These are phyloP conservation scores for Hypomecis punctinalis DNA, from an alignment of 2,888 invertebrate species.

Conservation along the genomic window DNA sequence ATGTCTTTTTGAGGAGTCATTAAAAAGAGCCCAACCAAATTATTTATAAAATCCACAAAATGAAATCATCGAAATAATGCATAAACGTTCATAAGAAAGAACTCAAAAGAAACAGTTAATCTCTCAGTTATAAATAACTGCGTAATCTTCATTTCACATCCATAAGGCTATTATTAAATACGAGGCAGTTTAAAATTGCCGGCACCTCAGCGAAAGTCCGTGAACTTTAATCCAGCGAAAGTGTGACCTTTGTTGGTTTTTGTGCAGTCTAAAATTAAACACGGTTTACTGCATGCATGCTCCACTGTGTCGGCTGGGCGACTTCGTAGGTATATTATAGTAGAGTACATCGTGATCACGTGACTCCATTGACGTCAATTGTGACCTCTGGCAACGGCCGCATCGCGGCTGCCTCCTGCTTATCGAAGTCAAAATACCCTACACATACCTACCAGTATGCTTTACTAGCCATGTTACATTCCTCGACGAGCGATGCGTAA, in stretches of 20 bases:
- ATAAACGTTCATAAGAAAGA: background rate
- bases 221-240: conserved; percentile 20
- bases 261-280: conserved; percentile 14
- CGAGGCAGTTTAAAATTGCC: background rate
- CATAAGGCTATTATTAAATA: conserved; percentile 3
- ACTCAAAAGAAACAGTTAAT: background rate
- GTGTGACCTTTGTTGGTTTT: conserved; percentile 12
- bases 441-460: conserved; percentile 51
- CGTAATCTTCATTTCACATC: background rate
- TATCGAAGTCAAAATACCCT: conserved; percentile 78
- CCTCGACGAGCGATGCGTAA: conserved; percentile 19
- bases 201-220: conserved; percentile 15
- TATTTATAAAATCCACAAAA: no score
- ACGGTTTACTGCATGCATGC: conserved; percentile 37
- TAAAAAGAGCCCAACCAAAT: no score
- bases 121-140: conserved; percentile 6
- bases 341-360: conserved; percentile 78
- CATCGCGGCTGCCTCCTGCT: conserved; percentile 77
- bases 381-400: conserved; percentile 86
- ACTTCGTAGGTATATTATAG: conserved; percentile 52
- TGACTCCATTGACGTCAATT: conserved; percentile 89
- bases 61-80: no score
- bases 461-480: conserved; percentile 37
- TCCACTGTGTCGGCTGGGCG: conserved; percentile 47
- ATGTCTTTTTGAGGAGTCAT: no score